These are phyloP conservation scores for Linyphia triangularis DNA, from an alignment of 2,888 invertebrate genomes.

Conservation along the genomic window DNA sequence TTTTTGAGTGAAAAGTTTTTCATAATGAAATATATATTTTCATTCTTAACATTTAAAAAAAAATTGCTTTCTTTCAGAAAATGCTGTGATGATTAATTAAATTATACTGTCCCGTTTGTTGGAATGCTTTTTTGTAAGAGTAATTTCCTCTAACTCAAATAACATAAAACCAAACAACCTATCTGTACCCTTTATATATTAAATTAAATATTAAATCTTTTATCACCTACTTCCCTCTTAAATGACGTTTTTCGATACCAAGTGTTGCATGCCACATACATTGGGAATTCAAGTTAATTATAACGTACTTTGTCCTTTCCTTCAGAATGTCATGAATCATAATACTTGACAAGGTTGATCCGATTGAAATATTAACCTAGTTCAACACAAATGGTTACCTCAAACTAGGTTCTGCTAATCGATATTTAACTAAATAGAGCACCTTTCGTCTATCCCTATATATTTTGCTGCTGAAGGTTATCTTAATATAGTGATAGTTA, in stretches of 20 bases:
- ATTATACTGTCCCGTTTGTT: no score
- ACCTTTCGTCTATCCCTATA: not conserved
- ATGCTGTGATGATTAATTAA: no score
- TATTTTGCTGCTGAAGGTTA: not conserved
- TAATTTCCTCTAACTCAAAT: no score
- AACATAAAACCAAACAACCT: no score
- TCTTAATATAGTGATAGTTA: no score
- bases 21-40: no score
- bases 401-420: slow-evolving; percentile 26
- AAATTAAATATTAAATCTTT: no score
- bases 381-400: slow-evolving; percentile 17
- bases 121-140: no score
- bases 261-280: not conserved
- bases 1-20: no score
- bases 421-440: slow-evolving; percentile 23
- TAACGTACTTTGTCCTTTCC: not conserved
- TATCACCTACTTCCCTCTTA: not conserved
- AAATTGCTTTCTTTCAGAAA: no score
- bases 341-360: slow-evolving; percentile 27
- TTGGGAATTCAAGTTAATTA: slow-evolving; percentile 7
- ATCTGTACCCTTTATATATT: no score
- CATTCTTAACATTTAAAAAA: no score
- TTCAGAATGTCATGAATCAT: slow-evolving; percentile 23
- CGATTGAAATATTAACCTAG: slow-evolving; percentile 40
- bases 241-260: not conserved